Evolutionary conservation across 2,888 invertebrate genomes (phyloP).

Genomic region (Arctia plantaginis): DNA sequence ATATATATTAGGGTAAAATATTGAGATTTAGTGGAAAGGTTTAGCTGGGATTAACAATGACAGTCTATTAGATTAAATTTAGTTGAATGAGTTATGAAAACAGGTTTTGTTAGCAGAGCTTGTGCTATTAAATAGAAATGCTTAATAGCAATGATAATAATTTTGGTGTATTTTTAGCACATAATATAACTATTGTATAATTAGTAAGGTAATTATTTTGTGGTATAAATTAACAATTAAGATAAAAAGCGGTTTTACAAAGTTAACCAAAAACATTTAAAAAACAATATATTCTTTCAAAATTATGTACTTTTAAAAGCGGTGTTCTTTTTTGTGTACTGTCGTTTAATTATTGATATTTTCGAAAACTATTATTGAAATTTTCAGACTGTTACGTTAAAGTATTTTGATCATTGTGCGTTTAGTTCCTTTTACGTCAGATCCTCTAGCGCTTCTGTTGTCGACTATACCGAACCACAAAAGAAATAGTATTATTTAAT

Average conservation of each 20-base stretch:
- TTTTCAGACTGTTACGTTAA: background rate
- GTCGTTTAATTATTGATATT: background rate
- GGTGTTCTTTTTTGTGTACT: background rate
- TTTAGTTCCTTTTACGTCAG: background rate
- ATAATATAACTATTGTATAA: background rate
- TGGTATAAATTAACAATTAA: no score
- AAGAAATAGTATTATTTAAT: background rate
- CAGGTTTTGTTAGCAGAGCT: background rate
- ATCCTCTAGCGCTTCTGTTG: background rate
- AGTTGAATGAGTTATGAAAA: constrained; percentile 7
- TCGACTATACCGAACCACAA: background rate
- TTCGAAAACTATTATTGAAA: background rate
- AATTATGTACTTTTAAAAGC: background rate
- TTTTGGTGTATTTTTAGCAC: background rate
- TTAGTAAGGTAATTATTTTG: no score
- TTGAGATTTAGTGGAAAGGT: constrained; percentile 6
- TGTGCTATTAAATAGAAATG: background rate
- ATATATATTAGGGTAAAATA: constrained; percentile 1
- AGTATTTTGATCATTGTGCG: background rate
- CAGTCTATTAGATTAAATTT: constrained; percentile 7
- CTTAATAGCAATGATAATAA: background rate
- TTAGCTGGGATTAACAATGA: constrained; percentile 4
- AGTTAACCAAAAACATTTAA: no score
- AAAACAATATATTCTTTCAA: no score
- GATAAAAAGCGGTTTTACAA: no score